Evolutionary conservation across 1,140 invertebrate species (phyloP).

Genomic region (Araneus ventricosus): DNA sequence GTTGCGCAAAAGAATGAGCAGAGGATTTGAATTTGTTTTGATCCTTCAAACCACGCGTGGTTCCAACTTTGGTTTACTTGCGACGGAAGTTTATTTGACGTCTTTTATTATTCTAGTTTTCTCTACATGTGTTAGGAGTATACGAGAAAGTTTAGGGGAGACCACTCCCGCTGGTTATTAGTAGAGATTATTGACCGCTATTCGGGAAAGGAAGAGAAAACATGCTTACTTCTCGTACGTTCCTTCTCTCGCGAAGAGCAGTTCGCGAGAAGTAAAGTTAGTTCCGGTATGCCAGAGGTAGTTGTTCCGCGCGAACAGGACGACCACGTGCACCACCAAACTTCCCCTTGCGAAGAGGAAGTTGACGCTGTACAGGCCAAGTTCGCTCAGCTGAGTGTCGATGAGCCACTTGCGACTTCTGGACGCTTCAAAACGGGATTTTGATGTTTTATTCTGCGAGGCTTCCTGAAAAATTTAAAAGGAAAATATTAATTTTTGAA

Average conservation of each 20-base stretch:
- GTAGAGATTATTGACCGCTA: too few species aligned
- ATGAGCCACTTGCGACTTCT: background rate
- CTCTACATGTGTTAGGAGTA: too few species aligned
- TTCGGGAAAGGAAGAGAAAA: too few species aligned
- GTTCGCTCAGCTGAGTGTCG: background rate
- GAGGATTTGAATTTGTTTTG: too few species aligned
- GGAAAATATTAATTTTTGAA: background rate
- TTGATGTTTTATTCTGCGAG: background rate
- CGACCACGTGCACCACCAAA: background rate
- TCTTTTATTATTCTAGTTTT: too few species aligned
- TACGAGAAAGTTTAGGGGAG: too few species aligned
- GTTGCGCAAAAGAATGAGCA: too few species aligned
- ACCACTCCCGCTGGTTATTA: too few species aligned
- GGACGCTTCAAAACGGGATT: background rate
- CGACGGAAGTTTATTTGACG: too few species aligned
- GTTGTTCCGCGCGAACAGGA: background rate
- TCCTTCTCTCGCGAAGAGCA: background rate
- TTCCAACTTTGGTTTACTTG: too few species aligned
- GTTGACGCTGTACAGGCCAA: background rate
- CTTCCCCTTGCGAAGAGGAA: background rate
- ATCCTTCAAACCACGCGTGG: too few species aligned
- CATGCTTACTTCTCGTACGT: background rate
- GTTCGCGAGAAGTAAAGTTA: background rate
- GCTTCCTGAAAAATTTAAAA: background rate
- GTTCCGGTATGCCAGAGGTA: background rate